Percentiles rank a stretch among this genome's conserved stretches.
phyloP scores from a whole-genome alignment of 2,113 vertebrate species.

The Lonchura striata region DNA sequence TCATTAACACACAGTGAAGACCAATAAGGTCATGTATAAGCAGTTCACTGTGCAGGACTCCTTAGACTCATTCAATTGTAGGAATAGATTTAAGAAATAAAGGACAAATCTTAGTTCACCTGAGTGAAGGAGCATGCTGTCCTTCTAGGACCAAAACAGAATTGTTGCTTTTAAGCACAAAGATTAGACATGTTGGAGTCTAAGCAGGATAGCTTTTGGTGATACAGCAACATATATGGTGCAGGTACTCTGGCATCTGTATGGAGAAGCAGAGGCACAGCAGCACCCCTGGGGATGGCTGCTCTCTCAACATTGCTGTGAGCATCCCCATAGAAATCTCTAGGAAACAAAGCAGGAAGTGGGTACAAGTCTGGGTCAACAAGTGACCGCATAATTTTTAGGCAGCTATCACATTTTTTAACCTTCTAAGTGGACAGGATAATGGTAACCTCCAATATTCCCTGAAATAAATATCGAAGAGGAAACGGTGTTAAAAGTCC shows the following conservation, averaged over 20 bases:
- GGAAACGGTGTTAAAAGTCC: not conserved
- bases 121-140: not conserved
- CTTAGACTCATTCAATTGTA: not conserved
- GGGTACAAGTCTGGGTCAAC: not conserved
- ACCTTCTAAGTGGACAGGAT: not conserved
- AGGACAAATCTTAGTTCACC: not conserved
- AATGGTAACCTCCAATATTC: not conserved
- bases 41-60: not conserved
- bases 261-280: not conserved
- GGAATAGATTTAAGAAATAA: not conserved
- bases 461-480: not conserved
- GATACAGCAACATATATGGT: fast-evolving
- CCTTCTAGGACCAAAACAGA: not conserved
- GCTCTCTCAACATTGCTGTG: not conserved
- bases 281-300: not conserved
- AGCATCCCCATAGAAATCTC: not conserved
- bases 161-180: not conserved
- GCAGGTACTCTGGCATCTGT: fast-evolving
- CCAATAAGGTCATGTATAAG: not conserved
- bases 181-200: not conserved
- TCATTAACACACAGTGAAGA: not conserved
- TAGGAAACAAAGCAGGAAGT: not conserved
- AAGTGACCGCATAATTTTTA: not conserved
- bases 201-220: not conserved
- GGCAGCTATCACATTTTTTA: not conserved